Evolutionary conservation across 37 sponge, comb jelly and placozoan genomes (phyloP).

Genomic region (Cladorhizidae sp.): DNA sequence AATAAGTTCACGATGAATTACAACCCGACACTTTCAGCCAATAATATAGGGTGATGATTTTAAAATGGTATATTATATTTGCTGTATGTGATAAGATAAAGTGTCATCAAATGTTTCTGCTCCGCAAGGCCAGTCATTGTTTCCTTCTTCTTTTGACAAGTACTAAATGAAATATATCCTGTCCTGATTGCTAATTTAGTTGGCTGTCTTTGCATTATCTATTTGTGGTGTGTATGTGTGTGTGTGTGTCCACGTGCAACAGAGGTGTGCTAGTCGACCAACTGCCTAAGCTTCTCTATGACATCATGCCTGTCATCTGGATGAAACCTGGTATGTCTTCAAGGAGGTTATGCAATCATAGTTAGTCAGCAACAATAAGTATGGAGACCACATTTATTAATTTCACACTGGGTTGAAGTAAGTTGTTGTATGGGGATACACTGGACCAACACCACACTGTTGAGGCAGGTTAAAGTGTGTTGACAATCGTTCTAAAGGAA

Average conservation of each 20-base stretch:
- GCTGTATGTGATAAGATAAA: too few species aligned
- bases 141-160: neutral
- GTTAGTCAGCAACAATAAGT: neutral
- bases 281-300: constrained; percentile 94
- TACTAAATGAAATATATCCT: neutral
- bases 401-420: too few species aligned
- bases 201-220: neutral
- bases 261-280: constrained; percentile 93
- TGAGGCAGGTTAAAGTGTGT: neutral
- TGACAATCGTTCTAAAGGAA: neutral
- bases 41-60: too few species aligned
- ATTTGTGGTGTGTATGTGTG: neutral
- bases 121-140: neutral
- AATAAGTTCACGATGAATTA: too few species aligned
- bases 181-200: neutral
- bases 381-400: too few species aligned
- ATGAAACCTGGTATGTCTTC: constrained; percentile 83
- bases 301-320: constrained; percentile 92
- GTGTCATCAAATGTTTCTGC: too few species aligned
- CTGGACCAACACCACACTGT: too few species aligned
- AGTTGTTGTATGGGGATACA: too few species aligned
- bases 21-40: too few species aligned
- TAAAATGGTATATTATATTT: too few species aligned
- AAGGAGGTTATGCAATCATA: neutral
- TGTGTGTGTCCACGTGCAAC: neutral